A percentile compares a stretch with the other conserved stretches of the same genome.
Evolutionary conservation across 2,113 vertebrate species (phyloP).

Genomic region (Eptatretus burgeri): DNA sequence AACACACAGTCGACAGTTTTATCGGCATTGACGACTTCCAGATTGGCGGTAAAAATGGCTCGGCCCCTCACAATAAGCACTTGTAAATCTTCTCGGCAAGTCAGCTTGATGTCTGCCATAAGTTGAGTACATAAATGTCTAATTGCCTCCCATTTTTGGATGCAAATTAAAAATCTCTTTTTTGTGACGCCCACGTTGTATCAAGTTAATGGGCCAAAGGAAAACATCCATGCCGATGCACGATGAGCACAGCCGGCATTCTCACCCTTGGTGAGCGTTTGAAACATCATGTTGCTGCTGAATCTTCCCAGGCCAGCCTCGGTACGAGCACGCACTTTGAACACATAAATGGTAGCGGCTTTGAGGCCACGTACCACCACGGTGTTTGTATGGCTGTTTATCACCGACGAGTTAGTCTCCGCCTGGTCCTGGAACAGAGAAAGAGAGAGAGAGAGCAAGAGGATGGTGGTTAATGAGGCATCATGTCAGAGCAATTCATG

Average conservation of each 20-base stretch:
- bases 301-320: slow-evolving; percentile 91
- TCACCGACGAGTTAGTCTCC: slow-evolving; percentile 68
- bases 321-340: slow-evolving; percentile 76
- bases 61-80: too few relatives aligned
- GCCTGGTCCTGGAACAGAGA: slow-evolving; percentile 38
- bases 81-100: too few relatives aligned
- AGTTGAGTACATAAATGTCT: too few relatives aligned
- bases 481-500: neutral
- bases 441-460: neutral
- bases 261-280: slow-evolving; percentile 88
- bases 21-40: too few relatives aligned
- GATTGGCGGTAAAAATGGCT: too few relatives aligned
- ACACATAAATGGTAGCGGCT: slow-evolving; percentile 61
- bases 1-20: too few relatives aligned
- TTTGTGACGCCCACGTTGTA: too few relatives aligned
- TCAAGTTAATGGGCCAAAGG: too few relatives aligned
- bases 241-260: slow-evolving; percentile 1
- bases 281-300: slow-evolving; percentile 99
- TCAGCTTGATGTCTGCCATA: too few relatives aligned
- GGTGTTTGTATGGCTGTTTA: slow-evolving; percentile 70
- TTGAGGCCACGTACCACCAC: slow-evolving; percentile 52
- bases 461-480: neutral
- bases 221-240: too few relatives aligned
- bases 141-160: too few relatives aligned
- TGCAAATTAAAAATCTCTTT: too few relatives aligned